phyloP scores from a whole-genome alignment of 2,113 vertebrate genomes.

The Aythya baeri region DNA sequence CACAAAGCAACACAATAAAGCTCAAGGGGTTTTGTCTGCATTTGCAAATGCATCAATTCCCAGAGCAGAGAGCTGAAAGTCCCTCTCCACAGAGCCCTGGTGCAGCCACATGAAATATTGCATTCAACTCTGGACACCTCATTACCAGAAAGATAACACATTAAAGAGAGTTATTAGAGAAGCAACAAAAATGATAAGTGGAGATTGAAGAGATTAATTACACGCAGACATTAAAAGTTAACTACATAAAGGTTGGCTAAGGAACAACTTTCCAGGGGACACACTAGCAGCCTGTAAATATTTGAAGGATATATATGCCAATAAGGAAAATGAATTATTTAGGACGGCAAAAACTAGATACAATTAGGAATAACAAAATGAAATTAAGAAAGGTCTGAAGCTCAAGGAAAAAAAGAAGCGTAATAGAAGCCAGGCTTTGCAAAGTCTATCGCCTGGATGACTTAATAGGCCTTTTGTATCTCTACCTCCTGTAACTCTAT shows the following conservation, averaged over 20 bases:
- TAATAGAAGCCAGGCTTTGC: conserved; percentile 29
- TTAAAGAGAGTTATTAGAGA: conserved; percentile 33
- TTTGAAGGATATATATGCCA: neutral
- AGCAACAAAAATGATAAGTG: conserved; percentile 29
- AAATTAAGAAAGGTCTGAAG: conserved; percentile 32
- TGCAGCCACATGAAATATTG: neutral
- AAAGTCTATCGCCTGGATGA: conserved; percentile 12
- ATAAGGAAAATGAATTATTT: neutral
- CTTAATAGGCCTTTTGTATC: conserved; percentile 64
- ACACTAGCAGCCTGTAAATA: neutral
- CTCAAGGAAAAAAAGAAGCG: neutral
- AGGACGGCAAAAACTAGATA: neutral
- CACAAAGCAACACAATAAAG: neutral
- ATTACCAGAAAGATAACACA: conserved; percentile 52
- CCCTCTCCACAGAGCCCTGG: neutral
- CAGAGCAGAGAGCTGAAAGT: neutral
- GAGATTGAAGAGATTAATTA: conserved; percentile 20
- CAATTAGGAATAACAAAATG: neutral
- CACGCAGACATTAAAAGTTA: conserved; percentile 1
- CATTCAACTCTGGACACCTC: conserved; percentile 23
- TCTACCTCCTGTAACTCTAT: conserved; percentile 57
- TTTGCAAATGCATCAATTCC: neutral
- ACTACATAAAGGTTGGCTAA: neutral
- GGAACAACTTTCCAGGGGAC: neutral
- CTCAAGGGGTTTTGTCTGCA: neutral